phyloP scores from a whole-genome alignment of 2,113 vertebrate species.

The Rhinichthys klamathensis region DNA sequence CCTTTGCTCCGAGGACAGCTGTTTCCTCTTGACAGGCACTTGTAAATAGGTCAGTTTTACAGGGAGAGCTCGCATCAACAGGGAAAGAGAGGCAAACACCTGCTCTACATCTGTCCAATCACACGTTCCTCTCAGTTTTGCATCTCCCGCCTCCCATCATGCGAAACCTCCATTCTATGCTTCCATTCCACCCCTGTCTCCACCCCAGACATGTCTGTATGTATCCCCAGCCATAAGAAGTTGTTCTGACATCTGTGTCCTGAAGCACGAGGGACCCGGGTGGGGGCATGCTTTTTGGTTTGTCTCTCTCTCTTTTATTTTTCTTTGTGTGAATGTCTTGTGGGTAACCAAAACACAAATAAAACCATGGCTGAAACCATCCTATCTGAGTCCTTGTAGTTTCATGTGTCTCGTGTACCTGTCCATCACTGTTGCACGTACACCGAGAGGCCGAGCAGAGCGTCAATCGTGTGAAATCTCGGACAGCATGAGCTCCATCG shows the following conservation, averaged over 20 bases:
- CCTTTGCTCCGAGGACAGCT: not conserved
- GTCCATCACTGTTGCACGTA: slow-evolving; percentile 74
- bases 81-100: not conserved
- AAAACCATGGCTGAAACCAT: slow-evolving; percentile 82
- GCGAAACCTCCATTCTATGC: slow-evolving; percentile 57
- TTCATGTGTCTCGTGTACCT: slow-evolving; percentile 81
- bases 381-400: slow-evolving; percentile 79
- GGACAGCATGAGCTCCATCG: slow-evolving; percentile 69
- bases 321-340: slow-evolving; percentile 61
- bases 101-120: slow-evolving; percentile 14
- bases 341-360: slow-evolving; percentile 57
- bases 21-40: slow-evolving; percentile 6
- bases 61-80: not conserved
- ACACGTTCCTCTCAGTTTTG: slow-evolving; percentile 32
- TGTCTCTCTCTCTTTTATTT: slow-evolving; percentile 54
- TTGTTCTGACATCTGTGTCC: slow-evolving; percentile 46
- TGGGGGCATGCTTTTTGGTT: slow-evolving; percentile 52
- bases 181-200: slow-evolving; percentile 61
- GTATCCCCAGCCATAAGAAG: slow-evolving; percentile 50
- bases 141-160: slow-evolving; percentile 50
- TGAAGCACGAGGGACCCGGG: slow-evolving; percentile 45
- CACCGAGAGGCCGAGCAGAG: slow-evolving; percentile 54
- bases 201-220: slow-evolving; percentile 50
- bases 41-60: slow-evolving; percentile 26
- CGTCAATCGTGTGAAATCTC: slow-evolving; percentile 55